phyloP scores from a whole-genome alignment of 2,888 invertebrate species.

The Caenorhabditis sp. region DNA sequence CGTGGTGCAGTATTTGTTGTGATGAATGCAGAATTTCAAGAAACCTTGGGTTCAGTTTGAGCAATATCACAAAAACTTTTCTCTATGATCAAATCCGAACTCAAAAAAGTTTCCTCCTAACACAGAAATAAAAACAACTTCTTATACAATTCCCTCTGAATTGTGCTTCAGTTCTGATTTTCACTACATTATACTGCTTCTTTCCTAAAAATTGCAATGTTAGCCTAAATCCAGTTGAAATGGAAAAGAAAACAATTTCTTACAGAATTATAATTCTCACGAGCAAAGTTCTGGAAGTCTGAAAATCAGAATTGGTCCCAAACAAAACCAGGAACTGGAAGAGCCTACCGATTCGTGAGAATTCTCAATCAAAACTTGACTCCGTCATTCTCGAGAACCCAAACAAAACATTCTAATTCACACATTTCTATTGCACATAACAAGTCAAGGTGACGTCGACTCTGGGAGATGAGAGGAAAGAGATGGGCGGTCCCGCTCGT shows the following conservation, averaged over 20 bases:
- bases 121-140: too few species aligned
- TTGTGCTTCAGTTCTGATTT: not conserved
- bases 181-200: not conserved
- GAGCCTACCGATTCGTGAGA: not conserved
- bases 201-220: too few species aligned
- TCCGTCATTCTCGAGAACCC: conserved; percentile 8
- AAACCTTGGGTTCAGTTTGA: not conserved
- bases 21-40: not conserved
- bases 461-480: not conserved
- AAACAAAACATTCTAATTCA: conserved; percentile 47
- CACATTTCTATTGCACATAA: conserved; percentile 38
- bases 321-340: conserved; percentile 11
- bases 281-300: not conserved
- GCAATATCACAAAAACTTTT: too few species aligned
- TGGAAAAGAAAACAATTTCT: too few species aligned
- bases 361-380: not conserved
- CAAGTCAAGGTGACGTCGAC: conserved; percentile 42
- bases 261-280: too few species aligned
- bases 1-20: not conserved
- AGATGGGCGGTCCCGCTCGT: conserved; percentile 22
- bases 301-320: not conserved
- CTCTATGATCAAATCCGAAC: too few species aligned
- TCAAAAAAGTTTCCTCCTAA: too few species aligned
- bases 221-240: too few species aligned
- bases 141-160: not conserved